Base-by-base conservation (phyloP, 2,888 invertebrate genomes). In the Conus canariensis region DNA sequence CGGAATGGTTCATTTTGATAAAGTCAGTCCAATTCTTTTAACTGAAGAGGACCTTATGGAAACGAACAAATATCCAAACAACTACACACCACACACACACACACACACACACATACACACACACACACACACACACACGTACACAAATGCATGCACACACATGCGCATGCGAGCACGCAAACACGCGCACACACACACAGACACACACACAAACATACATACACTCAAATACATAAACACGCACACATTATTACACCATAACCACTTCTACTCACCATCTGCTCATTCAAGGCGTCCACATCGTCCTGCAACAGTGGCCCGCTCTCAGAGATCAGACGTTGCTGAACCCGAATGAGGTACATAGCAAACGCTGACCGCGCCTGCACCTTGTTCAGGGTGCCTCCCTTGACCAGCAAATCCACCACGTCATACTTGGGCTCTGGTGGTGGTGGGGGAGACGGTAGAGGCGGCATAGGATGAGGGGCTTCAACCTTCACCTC, bases 281-380 rank as follows among this genome's bases (percentile, higher is more conserved):
- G 96, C 92, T 96, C 96, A 93, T 96, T 96, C n/a, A 95, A 93
- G 30, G 95, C 94, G 74, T 96, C 96, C 9, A 95, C 93, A 90
- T 96, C 96, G 85, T 95, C 95, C 86, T 93, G 93, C 45, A 93
- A 92, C 59, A 94, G 90, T 9, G 93, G 92, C 16, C 90, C 92
- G 45, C 88, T 90, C 90, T 96, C 95, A 19, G 94, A 93, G 92
- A 96, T 93, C 67, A 96, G 93, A 60, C 96, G 92, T 83, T 96
- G 94, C 91, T 96, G 96, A 58, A 96, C 96, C 87, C 96, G 92
- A 2, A 94, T 94, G 89, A 96, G 91, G 92, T 96, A 96, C 93
- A 96, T 96, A 16, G 96, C 96, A 94, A 96, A 96, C 6, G 96
- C 96, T 90, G 95, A 94, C 19, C 96, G 93, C 9, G 96, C 96